These are phyloP conservation scores for Macrosteles quadrilineatus DNA, from an alignment of 1,140 invertebrate species.

Conservation along the genomic window DNA sequence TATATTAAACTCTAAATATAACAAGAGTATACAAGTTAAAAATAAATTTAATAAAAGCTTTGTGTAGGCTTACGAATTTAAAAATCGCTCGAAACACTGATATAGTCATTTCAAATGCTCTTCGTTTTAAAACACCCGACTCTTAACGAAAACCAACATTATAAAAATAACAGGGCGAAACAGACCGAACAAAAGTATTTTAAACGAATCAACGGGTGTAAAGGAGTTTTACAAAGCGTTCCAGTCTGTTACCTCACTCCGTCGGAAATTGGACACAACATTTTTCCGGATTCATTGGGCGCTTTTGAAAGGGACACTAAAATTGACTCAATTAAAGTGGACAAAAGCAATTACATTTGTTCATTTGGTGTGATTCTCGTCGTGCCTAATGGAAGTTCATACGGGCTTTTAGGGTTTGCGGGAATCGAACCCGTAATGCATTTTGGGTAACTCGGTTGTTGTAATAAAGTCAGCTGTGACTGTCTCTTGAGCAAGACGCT, in stretches of 20 bases:
- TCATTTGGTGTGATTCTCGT: slow-evolving; percentile 2
- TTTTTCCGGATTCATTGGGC: slow-evolving; percentile 23
- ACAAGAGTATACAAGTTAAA: no score
- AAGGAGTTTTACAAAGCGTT: slow-evolving; percentile 22
- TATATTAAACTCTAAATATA: no score
- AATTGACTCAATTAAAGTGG: slow-evolving; percentile 27
- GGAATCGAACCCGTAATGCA: slow-evolving; percentile 14
- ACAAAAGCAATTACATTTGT: slow-evolving; percentile 16
- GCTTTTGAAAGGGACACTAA: slow-evolving; percentile 23
- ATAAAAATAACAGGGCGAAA: not conserved
- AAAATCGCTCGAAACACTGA: no score
- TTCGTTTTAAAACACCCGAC: no score
- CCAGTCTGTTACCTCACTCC: slow-evolving; percentile 3
- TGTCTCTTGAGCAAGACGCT: not conserved
- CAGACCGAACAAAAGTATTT: slow-evolving; percentile 5
- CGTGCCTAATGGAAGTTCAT: slow-evolving; percentile 19
- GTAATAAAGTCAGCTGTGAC: not conserved
- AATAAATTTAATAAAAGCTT: no score
- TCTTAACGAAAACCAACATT: no score
- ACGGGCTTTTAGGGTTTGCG: slow-evolving; percentile 21
- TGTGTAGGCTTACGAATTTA: no score
- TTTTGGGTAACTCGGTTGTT: slow-evolving; percentile 4
- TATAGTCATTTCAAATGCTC: no score
- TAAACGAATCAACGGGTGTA: slow-evolving; percentile 15
- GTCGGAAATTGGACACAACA: slow-evolving; percentile 22